Evolutionary conservation across 1,140 invertebrate genomes (phyloP), one percentile per base, ranked within the genome.

Genomic region (Aphaenogaster rudis): DNA sequence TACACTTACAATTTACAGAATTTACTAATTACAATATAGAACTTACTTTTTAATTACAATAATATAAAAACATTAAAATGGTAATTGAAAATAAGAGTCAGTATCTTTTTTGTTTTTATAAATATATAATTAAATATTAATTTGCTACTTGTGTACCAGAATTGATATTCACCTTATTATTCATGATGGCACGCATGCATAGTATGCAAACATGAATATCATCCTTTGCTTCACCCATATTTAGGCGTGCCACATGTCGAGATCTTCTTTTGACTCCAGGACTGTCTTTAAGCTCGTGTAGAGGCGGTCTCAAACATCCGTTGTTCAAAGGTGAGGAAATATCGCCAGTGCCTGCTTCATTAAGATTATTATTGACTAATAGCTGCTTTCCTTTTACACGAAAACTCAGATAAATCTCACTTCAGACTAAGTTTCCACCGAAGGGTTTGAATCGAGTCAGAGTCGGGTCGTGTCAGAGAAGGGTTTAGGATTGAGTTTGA

Each of bases 191-290:
- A 48, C 99, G 96, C 96, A 99, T 97, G 96, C 99, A 99, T 97
- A 99, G 98, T 91, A 99, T 99, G 96, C 99, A 99, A 77, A 99
- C 98, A 95, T 99, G 99, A 90, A 99, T 99, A 94, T 99, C 99
- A 95, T 99, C 99, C 88, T 99, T 98, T 59, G 98, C 98, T 92
- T 99, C 98, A 59, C 99, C 99, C 98, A 99, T 99, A 94, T 99
- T 99, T 48, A 99, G 96, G 93, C 98, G 97, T 33, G 98, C 97
- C 11, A 98, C 98, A 94, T 99, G 98, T 80, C 98, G 96, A 3
- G 98, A 98, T 80, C 98, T 96, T 79, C 98, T 95, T 91, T 97
- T 97, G 67, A 97, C 96, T 87, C 96, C 96, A 48, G 97, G 97
- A 93, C 97, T 97, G 92, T 97, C 97, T 66, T 97, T 95, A 4